phyloP scores from a whole-genome alignment of 2,888 invertebrate genomes.

The Leptopilina syphax region DNA sequence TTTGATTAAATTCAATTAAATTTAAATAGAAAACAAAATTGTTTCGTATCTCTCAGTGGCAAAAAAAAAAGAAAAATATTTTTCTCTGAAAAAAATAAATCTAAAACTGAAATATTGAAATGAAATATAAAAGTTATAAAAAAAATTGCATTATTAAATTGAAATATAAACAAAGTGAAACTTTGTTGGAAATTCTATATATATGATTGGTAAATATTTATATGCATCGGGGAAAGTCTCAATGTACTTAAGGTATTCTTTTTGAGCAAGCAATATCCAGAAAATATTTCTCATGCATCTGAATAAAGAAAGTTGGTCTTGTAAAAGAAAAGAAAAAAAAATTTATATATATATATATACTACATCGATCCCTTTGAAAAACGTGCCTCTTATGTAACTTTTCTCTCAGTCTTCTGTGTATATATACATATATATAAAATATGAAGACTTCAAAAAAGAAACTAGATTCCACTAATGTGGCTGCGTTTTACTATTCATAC shows the following conservation, averaged over 20 bases:
- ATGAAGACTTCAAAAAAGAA: conserved; percentile 28
- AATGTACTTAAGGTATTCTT: conserved; percentile 20
- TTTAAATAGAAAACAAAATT: not conserved
- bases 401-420: conserved; percentile 14
- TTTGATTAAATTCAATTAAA: too few species aligned
- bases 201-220: conserved; percentile 31
- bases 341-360: not conserved
- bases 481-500: conserved; percentile 22
- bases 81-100: not conserved
- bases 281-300: conserved; percentile 35
- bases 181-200: not conserved
- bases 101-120: not conserved
- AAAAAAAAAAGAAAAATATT: not conserved
- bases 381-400: conserved; percentile 21
- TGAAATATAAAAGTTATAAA: not conserved
- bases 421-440: not conserved
- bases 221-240: conserved; percentile 13
- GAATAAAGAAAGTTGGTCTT: conserved; percentile 27
- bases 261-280: conserved; percentile 25
- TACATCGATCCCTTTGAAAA: conserved; percentile 32
- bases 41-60: too few species aligned
- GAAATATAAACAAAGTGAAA: not conserved
- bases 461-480: conserved; percentile 28
- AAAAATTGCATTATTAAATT: not conserved
- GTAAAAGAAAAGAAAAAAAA: not conserved